Evolutionary conservation across 2,888 invertebrate genomes (phyloP), one percentile per base, ranked within the genome.

Genomic region (Crocallis elinguaria): DNA sequence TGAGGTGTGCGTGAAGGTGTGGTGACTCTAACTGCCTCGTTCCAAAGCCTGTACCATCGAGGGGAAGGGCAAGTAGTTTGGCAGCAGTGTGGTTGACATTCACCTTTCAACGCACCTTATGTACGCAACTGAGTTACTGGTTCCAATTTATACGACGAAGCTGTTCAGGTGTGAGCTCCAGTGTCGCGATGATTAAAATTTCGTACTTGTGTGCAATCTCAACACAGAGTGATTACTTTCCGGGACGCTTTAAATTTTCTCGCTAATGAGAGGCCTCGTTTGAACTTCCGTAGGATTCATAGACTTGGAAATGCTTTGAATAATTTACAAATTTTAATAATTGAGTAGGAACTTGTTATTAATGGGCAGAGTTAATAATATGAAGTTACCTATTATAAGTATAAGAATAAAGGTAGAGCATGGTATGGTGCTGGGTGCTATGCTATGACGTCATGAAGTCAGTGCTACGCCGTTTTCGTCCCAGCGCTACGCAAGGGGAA

Each of bases 101-200:
- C n/a, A n/a, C n/a, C n/a, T n/a, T n/a, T n/a, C n/a, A n/a, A n/a
- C n/a, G n/a, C n/a, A n/a, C n/a, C n/a, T n/a, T 29, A 23, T 21
- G 5, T 49, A 4, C 11, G 19, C 12, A 36, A 8, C 8, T 30
- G 50, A 27, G 11, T 6, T 51, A 51, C 50, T 51, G 44, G 5
- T 21, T 21, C 3, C 30, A 25, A 14, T n/a, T 37, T 23, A 1
- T 9, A 13, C 9, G 8, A 6, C 5, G 27, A 11, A 27, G 35
- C 32, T 44, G 50, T 51, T 52, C 45, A 45, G 45, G 51, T 41
- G 45, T 29, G 19, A 27, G 51, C 45, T 32, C 36, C 30, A 38
- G 39, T 51, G 51, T 52, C 53, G 48, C 42, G 38, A 39, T 54
- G 38, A 54, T 54, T 49, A 49, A 54, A 49, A 49, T 39, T 33